Evolutionary conservation across 2,113 vertebrate species (phyloP).

Genomic region (Apus apus): DNA sequence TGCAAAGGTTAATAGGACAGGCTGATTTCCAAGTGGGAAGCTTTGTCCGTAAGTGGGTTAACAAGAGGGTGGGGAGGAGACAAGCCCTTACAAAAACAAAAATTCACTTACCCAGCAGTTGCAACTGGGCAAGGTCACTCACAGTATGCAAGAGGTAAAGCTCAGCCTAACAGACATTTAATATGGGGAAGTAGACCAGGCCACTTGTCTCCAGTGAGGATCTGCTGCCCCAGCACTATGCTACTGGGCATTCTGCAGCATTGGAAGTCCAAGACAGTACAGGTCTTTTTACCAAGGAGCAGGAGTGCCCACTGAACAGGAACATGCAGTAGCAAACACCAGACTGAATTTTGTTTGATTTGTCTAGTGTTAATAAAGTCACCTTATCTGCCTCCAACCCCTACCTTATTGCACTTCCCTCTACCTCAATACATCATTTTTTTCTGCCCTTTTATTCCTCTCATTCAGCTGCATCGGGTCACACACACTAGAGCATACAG

Average conservation of each 20-base stretch:
- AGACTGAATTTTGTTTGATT: background rate
- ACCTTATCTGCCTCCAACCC: background rate
- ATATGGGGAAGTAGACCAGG: background rate
- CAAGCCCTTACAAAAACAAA: background rate
- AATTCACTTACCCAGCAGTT: slow-evolving; percentile 34
- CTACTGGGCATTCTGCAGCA: background rate
- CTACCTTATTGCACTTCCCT: background rate
- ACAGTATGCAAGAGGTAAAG: background rate
- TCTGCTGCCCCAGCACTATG: background rate
- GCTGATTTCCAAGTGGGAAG: slow-evolving; percentile 44
- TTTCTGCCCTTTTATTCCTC: background rate
- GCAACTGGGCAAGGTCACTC: background rate
- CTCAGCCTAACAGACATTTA: background rate
- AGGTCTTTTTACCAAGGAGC: background rate
- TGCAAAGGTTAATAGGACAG: slow-evolving; percentile 15
- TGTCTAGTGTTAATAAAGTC: background rate
- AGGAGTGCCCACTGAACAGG: background rate
- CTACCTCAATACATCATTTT: background rate
- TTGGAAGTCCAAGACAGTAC: background rate
- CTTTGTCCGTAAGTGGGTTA: slow-evolving; percentile 52
- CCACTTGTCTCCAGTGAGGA: background rate
- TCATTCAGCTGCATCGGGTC: background rate
- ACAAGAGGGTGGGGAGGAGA: slow-evolving; percentile 13
- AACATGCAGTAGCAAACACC: background rate
- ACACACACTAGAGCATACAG: fast-evolving